These are phyloP conservation scores for Heliconius erato DNA, from an alignment of 2,888 invertebrate genomes.

Conservation along the genomic window DNA sequence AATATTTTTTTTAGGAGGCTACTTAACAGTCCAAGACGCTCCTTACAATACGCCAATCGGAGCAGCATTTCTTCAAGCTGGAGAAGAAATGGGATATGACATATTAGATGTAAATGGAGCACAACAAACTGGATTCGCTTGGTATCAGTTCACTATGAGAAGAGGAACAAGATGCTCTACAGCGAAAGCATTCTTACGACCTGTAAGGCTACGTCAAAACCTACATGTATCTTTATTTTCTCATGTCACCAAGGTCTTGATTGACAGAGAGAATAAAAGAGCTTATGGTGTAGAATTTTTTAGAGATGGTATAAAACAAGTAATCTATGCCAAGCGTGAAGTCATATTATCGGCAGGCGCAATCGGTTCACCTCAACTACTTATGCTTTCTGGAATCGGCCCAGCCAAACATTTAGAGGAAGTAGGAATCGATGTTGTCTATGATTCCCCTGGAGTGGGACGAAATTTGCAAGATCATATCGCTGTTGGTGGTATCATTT, in stretches of 20 bases:
- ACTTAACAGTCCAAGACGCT: constrained; percentile 90
- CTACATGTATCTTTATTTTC: constrained; percentile 93
- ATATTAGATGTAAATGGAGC: constrained; percentile 94
- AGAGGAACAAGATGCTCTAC: constrained; percentile 93
- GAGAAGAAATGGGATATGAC: constrained; percentile 96
- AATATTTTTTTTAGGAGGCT: constrained; percentile 87
- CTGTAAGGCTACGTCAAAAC: constrained; percentile 91
- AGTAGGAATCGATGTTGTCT: constrained; percentile 90
- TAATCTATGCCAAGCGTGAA: constrained; percentile 90
- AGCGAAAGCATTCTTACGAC: constrained; percentile 94
- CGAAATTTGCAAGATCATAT: constrained; percentile 96
- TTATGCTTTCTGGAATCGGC: constrained; percentile 96
- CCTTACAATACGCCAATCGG: constrained; percentile 94
- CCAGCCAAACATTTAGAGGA: constrained; percentile 90
- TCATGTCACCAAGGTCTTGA: constrained; percentile 91
- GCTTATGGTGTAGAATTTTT: constrained; percentile 93
- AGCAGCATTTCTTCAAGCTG: constrained; percentile 94
- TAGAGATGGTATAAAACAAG: constrained; percentile 87
- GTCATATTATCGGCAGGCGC: constrained; percentile 96
- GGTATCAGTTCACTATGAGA: constrained; percentile 96
- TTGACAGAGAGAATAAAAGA: constrained; percentile 89
- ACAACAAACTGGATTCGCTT: constrained; percentile 94
- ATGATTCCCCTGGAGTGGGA: constrained; percentile 93
- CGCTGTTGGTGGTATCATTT: constrained; percentile 93
- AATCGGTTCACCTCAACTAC: constrained; percentile 95